Evolutionary conservation across 1,140 invertebrate genomes (phyloP), one percentile per base, ranked within the genome.

Genomic region (Bombus waltoni): DNA sequence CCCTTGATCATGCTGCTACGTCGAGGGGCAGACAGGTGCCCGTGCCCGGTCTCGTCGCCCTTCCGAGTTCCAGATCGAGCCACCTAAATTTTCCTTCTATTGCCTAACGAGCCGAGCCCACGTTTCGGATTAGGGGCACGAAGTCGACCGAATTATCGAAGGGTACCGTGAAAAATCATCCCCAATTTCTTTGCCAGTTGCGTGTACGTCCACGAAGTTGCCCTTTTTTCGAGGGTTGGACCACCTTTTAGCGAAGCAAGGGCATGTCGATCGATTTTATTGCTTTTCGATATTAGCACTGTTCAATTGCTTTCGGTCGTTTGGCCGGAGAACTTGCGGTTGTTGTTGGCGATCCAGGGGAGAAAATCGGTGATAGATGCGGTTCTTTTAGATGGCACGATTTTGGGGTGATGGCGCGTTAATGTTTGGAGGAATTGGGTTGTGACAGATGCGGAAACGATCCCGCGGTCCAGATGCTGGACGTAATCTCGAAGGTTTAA

Each of bases 201-300:
- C 18, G 47, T 1, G 47, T 22, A 53, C 47, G 47, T 53, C 47
- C 18, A 53, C 22, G 47, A 53, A 53, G 47, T 22, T n/a, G 40
- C 44, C 57, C 70, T 70, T 53, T 83, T 73, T 18, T 53, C 42
- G 38, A 77, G 73, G 76, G 66, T 76, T 40, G 75, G 81, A 42
- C 66, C 65, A 72, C 65, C 59, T 13, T 22, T 47, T 2, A 38
- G n/a, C 57, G 59, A 62, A 85, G 40, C 28, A 73, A 59, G 73
- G 65, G 57, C 57, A 76, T 47, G 78, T 83, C 82, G 87, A 88
- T 86, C 82, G 87, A 88, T 88, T 89, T 88, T 83, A 90, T 87
- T 82, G 83, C 89, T 81, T 78, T 68, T 82, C 80, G 87, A 74
- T 66, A 65, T 74, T 65, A 38, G 71, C 42, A 22, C 22, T 13